Conservation (phyloP, 1,140 invertebrate species). For the Aphaenogaster ashmeadi region DNA sequence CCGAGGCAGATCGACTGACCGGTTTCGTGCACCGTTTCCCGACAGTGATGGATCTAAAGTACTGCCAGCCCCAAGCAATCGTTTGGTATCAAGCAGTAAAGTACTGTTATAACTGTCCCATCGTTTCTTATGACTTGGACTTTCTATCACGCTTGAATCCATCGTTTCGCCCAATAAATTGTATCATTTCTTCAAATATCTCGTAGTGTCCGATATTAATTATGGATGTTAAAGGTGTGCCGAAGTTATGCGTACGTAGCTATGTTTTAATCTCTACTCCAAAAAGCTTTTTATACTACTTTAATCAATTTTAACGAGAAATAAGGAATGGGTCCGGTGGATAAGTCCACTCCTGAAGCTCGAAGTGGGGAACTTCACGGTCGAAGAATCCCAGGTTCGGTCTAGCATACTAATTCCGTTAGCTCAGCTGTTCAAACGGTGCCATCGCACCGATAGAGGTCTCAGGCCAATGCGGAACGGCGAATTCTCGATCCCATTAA, state of each 20-base stretch:
- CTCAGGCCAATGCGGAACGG: neutral
- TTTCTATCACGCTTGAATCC: neutral
- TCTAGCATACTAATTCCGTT: constrained; percentile 68
- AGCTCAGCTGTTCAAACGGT: constrained; percentile 28
- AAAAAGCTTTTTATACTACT: neutral
- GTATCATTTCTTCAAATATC: neutral
- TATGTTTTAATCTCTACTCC: neutral
- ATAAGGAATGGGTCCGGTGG: neutral
- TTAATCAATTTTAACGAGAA: neutral
- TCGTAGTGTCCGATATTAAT: neutral
- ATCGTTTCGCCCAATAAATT: neutral
- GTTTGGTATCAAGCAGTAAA: neutral
- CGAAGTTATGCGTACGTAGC: neutral
- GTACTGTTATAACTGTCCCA: neutral
- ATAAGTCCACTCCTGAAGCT: constrained; percentile 54
- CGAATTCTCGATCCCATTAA: neutral
- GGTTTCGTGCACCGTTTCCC: constrained; percentile 54
- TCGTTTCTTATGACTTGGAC: neutral
- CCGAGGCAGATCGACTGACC: constrained; percentile 64
- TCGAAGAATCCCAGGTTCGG: constrained; percentile 9
- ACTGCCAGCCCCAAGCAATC: constrained; percentile 37
- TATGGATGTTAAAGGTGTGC: neutral
- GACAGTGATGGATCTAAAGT: constrained; percentile 65
- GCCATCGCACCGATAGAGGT: neutral
- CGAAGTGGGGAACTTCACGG: constrained; percentile 8